Conservation (phyloP, 2,797 vertebrate species). For the Eulemur rubriventer region DNA sequence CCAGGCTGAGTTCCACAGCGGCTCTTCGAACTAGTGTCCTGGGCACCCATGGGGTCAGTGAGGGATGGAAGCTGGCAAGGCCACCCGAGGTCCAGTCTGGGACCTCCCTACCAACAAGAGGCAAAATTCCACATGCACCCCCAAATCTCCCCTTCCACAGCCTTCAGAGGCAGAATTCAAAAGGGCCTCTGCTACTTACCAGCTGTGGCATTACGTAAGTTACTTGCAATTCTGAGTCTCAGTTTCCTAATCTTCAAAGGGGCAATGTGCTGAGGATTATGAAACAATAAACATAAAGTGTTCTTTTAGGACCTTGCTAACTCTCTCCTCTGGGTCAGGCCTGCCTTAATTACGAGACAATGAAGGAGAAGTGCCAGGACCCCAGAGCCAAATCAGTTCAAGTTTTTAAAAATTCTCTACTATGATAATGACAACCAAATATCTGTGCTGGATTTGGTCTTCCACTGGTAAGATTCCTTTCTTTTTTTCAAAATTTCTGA, state of each 20-base stretch:
- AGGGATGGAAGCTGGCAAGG: background rate
- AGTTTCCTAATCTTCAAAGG: conserved; percentile 39
- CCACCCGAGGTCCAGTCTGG: background rate
- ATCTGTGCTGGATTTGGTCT: background rate
- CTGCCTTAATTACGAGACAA: conserved; percentile 28
- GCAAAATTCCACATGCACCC: background rate
- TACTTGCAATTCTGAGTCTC: conserved; percentile 16
- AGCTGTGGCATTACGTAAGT: conserved; percentile 21
- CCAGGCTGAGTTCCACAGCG: background rate
- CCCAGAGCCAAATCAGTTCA: background rate
- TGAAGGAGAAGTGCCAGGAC: background rate
- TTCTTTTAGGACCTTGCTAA: conserved; percentile 23
- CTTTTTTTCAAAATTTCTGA: background rate
- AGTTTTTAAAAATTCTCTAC: background rate
- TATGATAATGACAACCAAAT: conserved; percentile 2
- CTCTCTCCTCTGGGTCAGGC: background rate
- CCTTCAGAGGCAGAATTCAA: background rate
- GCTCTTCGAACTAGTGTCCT: background rate
- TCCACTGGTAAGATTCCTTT: background rate
- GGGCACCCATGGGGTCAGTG: background rate
- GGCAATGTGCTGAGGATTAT: conserved; percentile 2
- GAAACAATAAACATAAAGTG: background rate
- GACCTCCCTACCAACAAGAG: background rate
- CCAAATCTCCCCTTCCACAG: background rate
- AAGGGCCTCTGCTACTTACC: background rate